phyloP scores from a whole-genome alignment of 1,140 invertebrate genomes.

The Drosophila triauraria region DNA sequence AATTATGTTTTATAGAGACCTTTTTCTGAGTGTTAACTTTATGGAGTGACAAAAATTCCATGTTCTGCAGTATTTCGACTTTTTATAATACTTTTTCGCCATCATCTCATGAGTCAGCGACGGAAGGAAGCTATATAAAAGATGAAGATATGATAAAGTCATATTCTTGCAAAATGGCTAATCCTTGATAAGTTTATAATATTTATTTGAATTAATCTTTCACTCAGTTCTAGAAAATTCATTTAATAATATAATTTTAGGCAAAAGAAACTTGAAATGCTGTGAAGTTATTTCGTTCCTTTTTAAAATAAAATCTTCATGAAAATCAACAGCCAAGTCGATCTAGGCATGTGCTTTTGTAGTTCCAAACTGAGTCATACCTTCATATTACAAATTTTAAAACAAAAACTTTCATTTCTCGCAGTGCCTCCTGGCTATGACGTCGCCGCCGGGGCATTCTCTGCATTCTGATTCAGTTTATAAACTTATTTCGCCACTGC shows the following conservation, averaged over 20 bases:
- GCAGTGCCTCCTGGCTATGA: not conserved
- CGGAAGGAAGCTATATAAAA: not conserved
- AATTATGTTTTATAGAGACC: too few species aligned
- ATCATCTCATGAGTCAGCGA: not conserved
- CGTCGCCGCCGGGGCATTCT: conserved; percentile 23
- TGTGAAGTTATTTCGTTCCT: too few species aligned
- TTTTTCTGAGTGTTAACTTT: too few species aligned
- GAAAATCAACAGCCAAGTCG: not conserved
- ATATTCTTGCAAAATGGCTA: not conserved
- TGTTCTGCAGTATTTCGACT: not conserved
- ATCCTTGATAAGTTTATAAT: not conserved
- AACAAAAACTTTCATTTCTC: not conserved
- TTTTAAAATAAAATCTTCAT: too few species aligned
- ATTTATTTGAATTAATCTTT: not conserved
- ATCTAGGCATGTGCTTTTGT: not conserved
- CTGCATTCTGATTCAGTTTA: conserved; percentile 24
- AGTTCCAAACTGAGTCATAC: too few species aligned
- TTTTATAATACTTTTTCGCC: not conserved
- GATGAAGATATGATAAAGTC: not conserved
- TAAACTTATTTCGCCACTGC: conserved; percentile 26
- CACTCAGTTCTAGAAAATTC: not conserved
- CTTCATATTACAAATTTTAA: too few species aligned
- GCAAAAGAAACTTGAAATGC: too few species aligned
- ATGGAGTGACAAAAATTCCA: too few species aligned
- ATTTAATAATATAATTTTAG: too few species aligned